phyloP scores from a whole-genome alignment of 2,797 vertebrate species.

The Enteromius treurensis region DNA sequence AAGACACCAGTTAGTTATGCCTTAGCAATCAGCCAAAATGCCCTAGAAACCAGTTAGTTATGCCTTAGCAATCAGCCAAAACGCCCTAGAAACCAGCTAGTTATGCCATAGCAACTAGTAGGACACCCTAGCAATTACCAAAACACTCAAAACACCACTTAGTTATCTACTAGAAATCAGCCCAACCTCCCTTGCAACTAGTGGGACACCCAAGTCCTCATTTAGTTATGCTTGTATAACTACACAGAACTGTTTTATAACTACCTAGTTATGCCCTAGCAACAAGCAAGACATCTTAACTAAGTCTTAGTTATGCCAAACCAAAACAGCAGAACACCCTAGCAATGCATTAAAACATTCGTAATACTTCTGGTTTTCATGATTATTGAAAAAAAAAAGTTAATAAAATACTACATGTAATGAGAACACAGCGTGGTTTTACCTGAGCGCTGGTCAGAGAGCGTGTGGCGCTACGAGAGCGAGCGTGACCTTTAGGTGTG shows the following conservation, averaged over 20 bases:
- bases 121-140: neutral
- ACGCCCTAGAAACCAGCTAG: neutral
- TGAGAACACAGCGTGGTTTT: slow-evolving; percentile 45
- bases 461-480: slow-evolving; percentile 91
- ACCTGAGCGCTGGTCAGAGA: slow-evolving; percentile 98
- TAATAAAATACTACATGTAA: neutral
- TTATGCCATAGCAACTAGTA: neutral
- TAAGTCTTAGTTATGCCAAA: neutral
- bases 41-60: neutral
- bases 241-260: neutral
- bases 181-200: neutral
- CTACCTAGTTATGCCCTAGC: neutral
- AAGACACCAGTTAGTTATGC: neutral
- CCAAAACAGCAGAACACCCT: neutral
- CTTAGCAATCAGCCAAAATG: too few relatives aligned
- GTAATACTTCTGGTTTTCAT: neutral
- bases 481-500: slow-evolving; percentile 90
- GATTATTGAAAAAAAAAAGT: neutral
- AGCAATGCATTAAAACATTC: neutral
- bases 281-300: neutral
- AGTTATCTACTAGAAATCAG: neutral
- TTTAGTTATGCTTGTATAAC: neutral
- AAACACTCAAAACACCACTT: neutral
- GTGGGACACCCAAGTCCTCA: neutral
- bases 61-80: neutral